Percentiles rank a stretch among this genome's conserved stretches.
phyloP scores from a whole-genome alignment of 1,140 invertebrate species.

The Eupristina koningsbergeri region DNA sequence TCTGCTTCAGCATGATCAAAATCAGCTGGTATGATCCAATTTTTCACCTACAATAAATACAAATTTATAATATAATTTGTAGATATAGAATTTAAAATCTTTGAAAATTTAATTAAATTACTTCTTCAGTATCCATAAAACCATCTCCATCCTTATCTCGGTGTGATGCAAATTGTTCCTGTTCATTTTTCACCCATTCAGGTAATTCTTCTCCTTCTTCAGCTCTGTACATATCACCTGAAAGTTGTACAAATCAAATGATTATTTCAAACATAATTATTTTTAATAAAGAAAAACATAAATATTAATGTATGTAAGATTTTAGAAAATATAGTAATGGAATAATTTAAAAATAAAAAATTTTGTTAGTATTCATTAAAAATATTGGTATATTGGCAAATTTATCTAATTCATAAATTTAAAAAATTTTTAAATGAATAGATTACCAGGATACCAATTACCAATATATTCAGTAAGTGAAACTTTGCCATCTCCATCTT shows the following conservation, averaged over 20 bases:
- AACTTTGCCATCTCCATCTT: constrained; percentile 91
- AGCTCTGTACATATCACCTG: constrained; percentile 89
- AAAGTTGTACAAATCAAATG: constrained; percentile 43
- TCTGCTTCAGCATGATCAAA: constrained; percentile 98
- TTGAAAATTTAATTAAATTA: constrained; percentile 61
- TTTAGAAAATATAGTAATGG: too few relatives aligned
- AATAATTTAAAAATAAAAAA: too few relatives aligned
- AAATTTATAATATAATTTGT: neutral
- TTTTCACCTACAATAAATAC: constrained; percentile 76
- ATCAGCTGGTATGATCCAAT: constrained; percentile 96
- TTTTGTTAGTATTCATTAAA: too few relatives aligned
- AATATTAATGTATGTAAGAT: too few relatives aligned
- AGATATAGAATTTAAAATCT: constrained; percentile 1
- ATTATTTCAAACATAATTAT: too few relatives aligned
- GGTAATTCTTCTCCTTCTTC: constrained; percentile 87
- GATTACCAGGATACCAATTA: constrained; percentile 51
- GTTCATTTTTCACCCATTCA: constrained; percentile 96
- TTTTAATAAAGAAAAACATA: too few relatives aligned
- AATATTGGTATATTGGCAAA: too few relatives aligned
- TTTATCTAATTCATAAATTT: neutral
- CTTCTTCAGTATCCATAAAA: constrained; percentile 89
- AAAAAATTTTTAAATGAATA: neutral
- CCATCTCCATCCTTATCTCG: constrained; percentile 91
- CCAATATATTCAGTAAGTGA: constrained; percentile 86
- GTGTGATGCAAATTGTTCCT: constrained; percentile 90